Percentiles rank a stretch among this genome's conserved stretches.
phyloP scores from a whole-genome alignment of 1,140 invertebrate genomes.

The Paracyclopina nana region DNA sequence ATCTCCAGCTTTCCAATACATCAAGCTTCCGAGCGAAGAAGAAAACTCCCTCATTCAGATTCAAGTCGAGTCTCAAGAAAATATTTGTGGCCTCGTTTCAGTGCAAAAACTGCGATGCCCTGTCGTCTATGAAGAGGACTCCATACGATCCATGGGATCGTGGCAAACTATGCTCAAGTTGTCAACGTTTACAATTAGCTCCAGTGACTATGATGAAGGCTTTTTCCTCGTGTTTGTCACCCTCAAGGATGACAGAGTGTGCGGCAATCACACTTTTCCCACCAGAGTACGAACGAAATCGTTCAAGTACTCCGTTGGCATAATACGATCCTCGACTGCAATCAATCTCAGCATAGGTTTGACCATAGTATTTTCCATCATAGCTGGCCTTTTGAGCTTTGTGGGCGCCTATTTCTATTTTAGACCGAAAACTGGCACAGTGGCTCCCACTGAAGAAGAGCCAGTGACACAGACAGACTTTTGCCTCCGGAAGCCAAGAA shows the following conservation, averaged over 20 bases:
- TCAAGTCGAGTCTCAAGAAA: neutral
- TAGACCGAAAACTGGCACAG: no score
- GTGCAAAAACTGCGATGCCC: neutral
- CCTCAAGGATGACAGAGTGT: neutral
- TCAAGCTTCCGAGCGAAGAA: neutral
- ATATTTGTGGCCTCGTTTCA: neutral
- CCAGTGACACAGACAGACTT: no score
- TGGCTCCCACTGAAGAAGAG: no score
- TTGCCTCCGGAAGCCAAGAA: no score
- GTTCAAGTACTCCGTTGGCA: no score
- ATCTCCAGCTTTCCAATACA: neutral
- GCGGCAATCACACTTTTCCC: neutral
- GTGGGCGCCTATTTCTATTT: no score
- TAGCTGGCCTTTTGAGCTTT: no score
- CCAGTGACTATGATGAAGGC: neutral
- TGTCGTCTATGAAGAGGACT: neutral
- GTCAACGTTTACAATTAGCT: neutral
- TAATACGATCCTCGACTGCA: no score
- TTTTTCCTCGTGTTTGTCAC: neutral
- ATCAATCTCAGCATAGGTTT: no score
- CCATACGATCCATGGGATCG: neutral
- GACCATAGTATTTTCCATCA: no score
- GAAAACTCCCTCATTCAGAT: neutral
- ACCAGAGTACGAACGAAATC: neutral
- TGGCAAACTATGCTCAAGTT: neutral